A percentile compares a stretch with the other conserved stretches of the same genome.
phyloP scores from a whole-genome alignment of 2,797 vertebrate species.

The Lindbergichthys nudifrons region DNA sequence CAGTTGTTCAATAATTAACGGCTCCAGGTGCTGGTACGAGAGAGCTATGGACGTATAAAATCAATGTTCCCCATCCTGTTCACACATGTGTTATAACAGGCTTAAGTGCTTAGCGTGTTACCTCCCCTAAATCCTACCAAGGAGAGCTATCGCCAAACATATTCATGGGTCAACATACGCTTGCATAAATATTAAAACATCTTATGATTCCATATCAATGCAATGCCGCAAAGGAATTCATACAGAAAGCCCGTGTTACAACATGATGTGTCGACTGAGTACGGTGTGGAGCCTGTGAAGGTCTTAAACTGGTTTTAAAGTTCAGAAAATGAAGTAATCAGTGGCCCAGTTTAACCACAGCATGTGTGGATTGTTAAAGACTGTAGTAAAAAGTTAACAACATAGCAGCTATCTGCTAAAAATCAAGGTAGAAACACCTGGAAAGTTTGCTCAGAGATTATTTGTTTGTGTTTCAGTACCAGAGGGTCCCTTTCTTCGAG shows the following conservation, averaged over 20 bases:
- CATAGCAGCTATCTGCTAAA: conserved; percentile 10
- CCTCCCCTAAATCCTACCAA: conserved; percentile 68
- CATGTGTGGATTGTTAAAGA: conserved; percentile 14
- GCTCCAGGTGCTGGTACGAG: conserved; percentile 34
- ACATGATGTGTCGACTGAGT: conserved; percentile 24
- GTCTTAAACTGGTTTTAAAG: conserved; percentile 31
- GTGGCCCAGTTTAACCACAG: conserved; percentile 21
- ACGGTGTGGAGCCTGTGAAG: conserved; percentile 7
- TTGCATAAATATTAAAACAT: conserved; percentile 28
- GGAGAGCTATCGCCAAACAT: conserved; percentile 70
- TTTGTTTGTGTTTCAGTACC: conserved; percentile 34
- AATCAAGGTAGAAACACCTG: conserved; percentile 25
- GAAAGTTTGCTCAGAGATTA: conserved; percentile 16
- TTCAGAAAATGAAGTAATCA: conserved; percentile 12
- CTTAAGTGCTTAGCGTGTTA: conserved; percentile 80
- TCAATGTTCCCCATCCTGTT: conserved; percentile 51
- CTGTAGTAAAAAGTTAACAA: conserved; percentile 10
- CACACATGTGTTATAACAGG: conserved; percentile 84
- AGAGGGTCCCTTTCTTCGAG: conserved; percentile 11
- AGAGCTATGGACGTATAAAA: conserved; percentile 18
- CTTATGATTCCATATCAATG: conserved; percentile 56
- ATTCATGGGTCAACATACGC: conserved; percentile 50
- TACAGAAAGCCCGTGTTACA: conserved; percentile 44
- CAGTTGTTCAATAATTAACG: conserved; percentile 28
- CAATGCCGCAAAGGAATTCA: conserved; percentile 47